Base-by-base conservation (phyloP, 2,113 vertebrate species). In the Hepsetus odoe region DNA sequence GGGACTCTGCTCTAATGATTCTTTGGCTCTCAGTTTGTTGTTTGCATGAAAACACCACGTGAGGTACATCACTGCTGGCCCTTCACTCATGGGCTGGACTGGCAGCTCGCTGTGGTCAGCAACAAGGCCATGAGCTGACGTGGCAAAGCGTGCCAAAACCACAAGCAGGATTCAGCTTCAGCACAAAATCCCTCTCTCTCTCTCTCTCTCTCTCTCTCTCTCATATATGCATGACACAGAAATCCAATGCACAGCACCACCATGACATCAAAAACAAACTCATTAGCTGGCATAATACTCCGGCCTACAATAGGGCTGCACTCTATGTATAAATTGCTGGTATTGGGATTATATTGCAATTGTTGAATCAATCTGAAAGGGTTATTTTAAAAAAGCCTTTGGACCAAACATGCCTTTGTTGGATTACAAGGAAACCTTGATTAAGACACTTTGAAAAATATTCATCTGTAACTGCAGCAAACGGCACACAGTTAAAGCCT, bases 81-180 rank as follows among this genome's bases (percentile, higher is more conserved):
- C 65, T 58, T 81, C 72, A 86, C 77, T 80, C 82, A 83, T 81
- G 80, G 85, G 83, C 72, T 61, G 80, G 58, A 78, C 46, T 84
- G 76, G 77, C 76, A 83, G 86, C 80, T 81, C 79, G 81, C 84
- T 85, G 80, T 11, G 65, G 85, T 88, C 87, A 89, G 85, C 89
- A 55, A 86, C 61, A 86, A 88, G 88, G 77, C 68, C 79, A 83
- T 84, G 62, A 86, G 90, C 91, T 91, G 90, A 92, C 86, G 71
- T 89, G 84, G 89, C 82, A 80, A 77, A 83, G 78, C 81, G 82
- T 82, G 83, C 78, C 72, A 79, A 84, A 77, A 82, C 2, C 20
- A 70, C 46, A 80, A 44, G 79, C 77, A 76, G 59, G 24, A 79
- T 74, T 76, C 76, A 72, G 65, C 76, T 67, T 72, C 77, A 67